These are phyloP conservation scores for Laterallus jamaicensis DNA, from an alignment of 2,113 vertebrate genomes.

Conservation along the genomic window DNA sequence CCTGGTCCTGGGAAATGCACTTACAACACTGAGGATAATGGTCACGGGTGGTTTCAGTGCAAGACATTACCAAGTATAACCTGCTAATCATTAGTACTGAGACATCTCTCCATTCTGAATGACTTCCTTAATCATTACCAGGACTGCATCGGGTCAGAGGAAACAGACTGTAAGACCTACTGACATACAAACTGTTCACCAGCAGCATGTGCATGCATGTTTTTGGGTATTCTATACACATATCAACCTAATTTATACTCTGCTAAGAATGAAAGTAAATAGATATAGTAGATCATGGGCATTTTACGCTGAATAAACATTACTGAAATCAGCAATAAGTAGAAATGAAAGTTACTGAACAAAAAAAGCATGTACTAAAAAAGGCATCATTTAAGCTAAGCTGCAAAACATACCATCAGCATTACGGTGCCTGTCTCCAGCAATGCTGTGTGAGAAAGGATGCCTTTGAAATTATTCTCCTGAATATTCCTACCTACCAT, in stretches of 20 bases:
- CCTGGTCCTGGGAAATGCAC: neutral
- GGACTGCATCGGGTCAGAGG: neutral
- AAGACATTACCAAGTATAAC: neutral
- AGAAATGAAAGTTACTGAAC: neutral
- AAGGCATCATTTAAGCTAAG: neutral
- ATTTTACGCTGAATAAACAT: neutral
- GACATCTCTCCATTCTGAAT: neutral
- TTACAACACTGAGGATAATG: rapidly evolving
- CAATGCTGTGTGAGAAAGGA: neutral
- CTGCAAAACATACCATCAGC: neutral
- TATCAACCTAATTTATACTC: neutral
- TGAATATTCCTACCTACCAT: neutral
- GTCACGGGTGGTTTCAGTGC: neutral
- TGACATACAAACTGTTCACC: neutral
- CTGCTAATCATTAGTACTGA: neutral
- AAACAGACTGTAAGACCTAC: neutral
- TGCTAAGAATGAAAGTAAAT: neutral
- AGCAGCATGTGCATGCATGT: rapidly evolving
- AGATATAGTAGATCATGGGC: neutral
- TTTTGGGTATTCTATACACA: neutral
- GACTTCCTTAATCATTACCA: neutral
- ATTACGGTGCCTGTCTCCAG: neutral
- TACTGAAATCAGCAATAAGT: neutral
- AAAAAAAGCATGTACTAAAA: neutral
- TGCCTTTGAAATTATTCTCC: neutral